These are phyloP conservation scores for Ceriagrion tenellum DNA, from an alignment of 2,888 invertebrate genomes.

Conservation along the genomic window DNA sequence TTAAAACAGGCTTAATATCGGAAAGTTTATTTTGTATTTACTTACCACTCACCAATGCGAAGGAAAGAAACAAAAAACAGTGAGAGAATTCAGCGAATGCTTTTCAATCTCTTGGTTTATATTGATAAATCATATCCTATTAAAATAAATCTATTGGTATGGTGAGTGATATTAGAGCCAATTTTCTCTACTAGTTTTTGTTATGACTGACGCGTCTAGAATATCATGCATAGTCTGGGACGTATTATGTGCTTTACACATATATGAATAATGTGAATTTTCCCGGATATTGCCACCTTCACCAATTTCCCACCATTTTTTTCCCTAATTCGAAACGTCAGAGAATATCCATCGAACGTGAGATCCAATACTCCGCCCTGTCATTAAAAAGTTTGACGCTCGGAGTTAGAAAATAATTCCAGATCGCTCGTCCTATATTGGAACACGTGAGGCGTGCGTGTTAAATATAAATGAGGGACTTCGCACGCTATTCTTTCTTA, in stretches of 20 bases:
- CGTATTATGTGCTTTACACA: not conserved
- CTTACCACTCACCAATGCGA: no score
- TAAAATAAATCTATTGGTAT: no score
- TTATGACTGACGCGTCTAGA: not conserved
- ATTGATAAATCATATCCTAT: no score
- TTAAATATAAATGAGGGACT: slow-evolving; percentile 62
- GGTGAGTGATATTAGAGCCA: no score
- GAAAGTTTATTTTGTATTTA: no score
- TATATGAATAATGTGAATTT: not conserved
- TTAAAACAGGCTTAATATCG: no score
- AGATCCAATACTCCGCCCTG: slow-evolving; percentile 40
- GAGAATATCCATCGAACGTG: slow-evolving; percentile 33
- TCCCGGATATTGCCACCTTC: not conserved
- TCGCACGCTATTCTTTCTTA: slow-evolving; percentile 64
- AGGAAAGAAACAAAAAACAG: no score
- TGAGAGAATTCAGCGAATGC: no score
- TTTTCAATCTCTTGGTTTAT: no score
- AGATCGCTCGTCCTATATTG: slow-evolving; percentile 23
- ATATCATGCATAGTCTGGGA: not conserved
- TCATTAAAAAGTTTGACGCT: slow-evolving; percentile 64
- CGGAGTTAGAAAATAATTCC: slow-evolving; percentile 42
- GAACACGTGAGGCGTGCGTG: slow-evolving; percentile 56
- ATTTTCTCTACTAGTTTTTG: not conserved
- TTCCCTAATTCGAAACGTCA: slow-evolving; percentile 46
- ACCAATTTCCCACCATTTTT: slow-evolving; percentile 40